A percentile compares a stretch with the other conserved stretches of the same genome.
phyloP scores from a whole-genome alignment of 1,140 invertebrate genomes.

The Philaenus spumarius region DNA sequence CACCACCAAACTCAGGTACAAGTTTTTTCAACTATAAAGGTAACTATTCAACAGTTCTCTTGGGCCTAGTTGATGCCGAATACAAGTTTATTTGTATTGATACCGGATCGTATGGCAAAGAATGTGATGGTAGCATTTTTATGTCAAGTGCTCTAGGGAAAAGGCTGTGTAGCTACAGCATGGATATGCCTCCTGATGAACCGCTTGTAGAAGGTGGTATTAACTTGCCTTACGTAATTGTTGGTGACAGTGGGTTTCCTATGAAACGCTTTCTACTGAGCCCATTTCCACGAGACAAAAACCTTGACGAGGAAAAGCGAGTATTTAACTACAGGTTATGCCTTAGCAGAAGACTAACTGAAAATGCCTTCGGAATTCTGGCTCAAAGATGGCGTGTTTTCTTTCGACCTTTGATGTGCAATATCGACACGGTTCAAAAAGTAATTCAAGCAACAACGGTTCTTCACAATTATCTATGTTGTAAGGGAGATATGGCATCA shows the following conservation, averaged over 20 bases:
- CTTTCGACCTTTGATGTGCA: too few species aligned
- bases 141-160: slow-evolving; percentile 29
- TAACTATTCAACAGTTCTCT: slow-evolving; percentile 44
- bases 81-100: slow-evolving; percentile 42
- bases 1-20: slow-evolving; percentile 37
- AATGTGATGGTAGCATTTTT: slow-evolving; percentile 37
- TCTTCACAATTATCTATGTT: too few species aligned
- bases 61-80: slow-evolving; percentile 44
- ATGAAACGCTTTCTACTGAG: slow-evolving; percentile 35
- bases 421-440: too few species aligned
- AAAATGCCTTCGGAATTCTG: too few species aligned
- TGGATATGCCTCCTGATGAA: slow-evolving; percentile 28
- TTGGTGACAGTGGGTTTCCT: slow-evolving; percentile 40
- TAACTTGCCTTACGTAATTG: slow-evolving; percentile 34
- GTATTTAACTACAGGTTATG: slow-evolving; percentile 37
- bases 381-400: too few species aligned
- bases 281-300: slow-evolving; percentile 28
- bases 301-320: slow-evolving; percentile 23
- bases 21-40: slow-evolving; percentile 47
- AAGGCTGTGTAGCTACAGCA: slow-evolving; percentile 20
- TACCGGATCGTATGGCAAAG: slow-evolving; percentile 40
- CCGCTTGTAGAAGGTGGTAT: slow-evolving; percentile 26
- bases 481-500: too few species aligned
- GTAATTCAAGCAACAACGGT: too few species aligned
- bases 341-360: slow-evolving; percentile 12